Conservation (phyloP, 2,113 vertebrate genomes). For the Cranoglanis bouderius region DNA sequence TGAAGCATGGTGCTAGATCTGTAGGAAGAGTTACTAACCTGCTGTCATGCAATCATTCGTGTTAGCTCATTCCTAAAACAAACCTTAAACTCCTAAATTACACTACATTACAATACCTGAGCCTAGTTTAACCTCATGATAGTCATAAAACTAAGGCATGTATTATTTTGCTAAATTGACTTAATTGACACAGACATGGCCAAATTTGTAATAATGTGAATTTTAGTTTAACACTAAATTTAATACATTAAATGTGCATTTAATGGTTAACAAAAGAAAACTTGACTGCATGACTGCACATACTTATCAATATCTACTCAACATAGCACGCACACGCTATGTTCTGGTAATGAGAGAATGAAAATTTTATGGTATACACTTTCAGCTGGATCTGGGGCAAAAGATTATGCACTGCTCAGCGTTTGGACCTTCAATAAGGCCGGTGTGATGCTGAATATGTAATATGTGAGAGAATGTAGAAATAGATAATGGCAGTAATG, state of each 20-base stretch:
- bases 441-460: not conserved
- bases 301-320: not conserved
- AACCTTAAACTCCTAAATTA: not conserved
- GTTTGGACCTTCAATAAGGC: not conserved
- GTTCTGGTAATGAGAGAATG: not conserved
- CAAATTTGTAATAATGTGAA: not conserved
- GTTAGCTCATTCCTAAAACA: not conserved
- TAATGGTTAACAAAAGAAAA: not conserved
- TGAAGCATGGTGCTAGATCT: not conserved
- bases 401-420: not conserved
- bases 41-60: not conserved
- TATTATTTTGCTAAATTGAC: not conserved
- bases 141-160: not conserved
- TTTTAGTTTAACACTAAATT: too few relatives aligned
- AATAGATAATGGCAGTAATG: slow-evolving; percentile 3
- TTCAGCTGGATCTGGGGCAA: not conserved
- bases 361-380: not conserved
- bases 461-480: not conserved
- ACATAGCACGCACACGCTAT: too few relatives aligned
- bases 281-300: not conserved
- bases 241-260: not conserved
- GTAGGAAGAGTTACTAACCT: not conserved
- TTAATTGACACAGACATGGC: not conserved
- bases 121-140: not conserved
- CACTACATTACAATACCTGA: not conserved